Percentiles rank a stretch among this genome's conserved stretches.
Evolutionary conservation across 2,797 vertebrate genomes (phyloP).

Genomic region (Sebastes baramenuke): DNA sequence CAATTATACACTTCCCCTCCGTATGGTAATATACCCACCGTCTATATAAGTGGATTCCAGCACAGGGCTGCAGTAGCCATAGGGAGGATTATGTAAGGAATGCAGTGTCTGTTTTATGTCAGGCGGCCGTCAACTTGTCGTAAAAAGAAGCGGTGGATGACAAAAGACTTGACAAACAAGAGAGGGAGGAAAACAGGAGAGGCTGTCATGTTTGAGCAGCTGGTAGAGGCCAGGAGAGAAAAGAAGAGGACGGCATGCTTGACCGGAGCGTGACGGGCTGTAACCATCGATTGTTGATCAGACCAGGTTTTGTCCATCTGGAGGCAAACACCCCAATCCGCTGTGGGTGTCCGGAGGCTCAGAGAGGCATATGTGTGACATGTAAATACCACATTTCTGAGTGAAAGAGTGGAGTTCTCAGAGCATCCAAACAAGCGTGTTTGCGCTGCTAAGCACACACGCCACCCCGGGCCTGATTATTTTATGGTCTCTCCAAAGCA

Average conservation of each 20-base stretch:
- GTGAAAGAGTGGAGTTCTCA: neutral
- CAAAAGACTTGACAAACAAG: slow-evolving; percentile 59
- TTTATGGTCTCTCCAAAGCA: slow-evolving; percentile 59
- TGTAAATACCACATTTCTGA: slow-evolving; percentile 50
- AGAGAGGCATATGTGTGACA: slow-evolving; percentile 25
- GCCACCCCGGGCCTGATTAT: slow-evolving; percentile 19
- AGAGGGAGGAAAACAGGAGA: slow-evolving; percentile 23
- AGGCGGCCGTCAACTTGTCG: slow-evolving; percentile 14
- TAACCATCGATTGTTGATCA: slow-evolving; percentile 62
- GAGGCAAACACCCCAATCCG: slow-evolving; percentile 16
- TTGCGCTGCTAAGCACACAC: slow-evolving; percentile 29
- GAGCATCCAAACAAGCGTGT: slow-evolving; percentile 34
- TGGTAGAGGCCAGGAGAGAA: slow-evolving; percentile 46
- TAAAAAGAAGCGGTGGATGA: slow-evolving; percentile 33
- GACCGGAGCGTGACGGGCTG: slow-evolving; percentile 51
- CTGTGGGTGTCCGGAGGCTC: slow-evolving; percentile 28
- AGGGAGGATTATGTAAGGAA: slow-evolving; percentile 38
- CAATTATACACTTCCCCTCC: slow-evolving; percentile 64
- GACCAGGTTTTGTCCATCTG: slow-evolving; percentile 60
- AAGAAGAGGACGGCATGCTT: slow-evolving; percentile 23
- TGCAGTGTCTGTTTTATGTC: slow-evolving; percentile 54
- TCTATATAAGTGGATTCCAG: slow-evolving; percentile 24
- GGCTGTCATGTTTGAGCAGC: slow-evolving; percentile 69
- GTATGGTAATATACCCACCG: slow-evolving; percentile 47
- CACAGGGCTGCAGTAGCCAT: slow-evolving; percentile 18